These are phyloP conservation scores for Pogonophryne albipinna DNA, from an alignment of 2,797 vertebrate genomes.

Conservation along the genomic window DNA sequence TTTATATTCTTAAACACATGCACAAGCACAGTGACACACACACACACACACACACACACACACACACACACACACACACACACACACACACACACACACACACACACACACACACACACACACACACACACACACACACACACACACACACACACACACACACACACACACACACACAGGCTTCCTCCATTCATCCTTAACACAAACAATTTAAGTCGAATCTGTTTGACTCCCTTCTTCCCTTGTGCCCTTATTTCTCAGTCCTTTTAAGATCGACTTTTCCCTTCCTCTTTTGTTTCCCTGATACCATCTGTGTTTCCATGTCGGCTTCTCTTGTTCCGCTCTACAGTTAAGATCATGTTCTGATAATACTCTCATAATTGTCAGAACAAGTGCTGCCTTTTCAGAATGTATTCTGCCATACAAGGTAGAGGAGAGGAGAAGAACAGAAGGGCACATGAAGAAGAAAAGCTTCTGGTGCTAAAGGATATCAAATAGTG, in stretches of 20 bases:
- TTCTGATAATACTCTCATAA: constrained; percentile 70
- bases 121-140: neutral
- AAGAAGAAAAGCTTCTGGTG: neutral
- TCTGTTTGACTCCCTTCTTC: constrained; percentile 47
- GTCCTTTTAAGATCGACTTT: constrained; percentile 46
- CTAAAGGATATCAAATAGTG: neutral
- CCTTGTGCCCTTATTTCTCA: constrained; percentile 28
- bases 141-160: neutral
- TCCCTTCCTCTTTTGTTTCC: constrained; percentile 49
- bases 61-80: no score
- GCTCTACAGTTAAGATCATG: constrained; percentile 58
- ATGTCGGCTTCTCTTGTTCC: constrained; percentile 49
- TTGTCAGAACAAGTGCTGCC: constrained; percentile 51
- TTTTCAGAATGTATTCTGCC: constrained; percentile 47
- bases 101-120: no score
- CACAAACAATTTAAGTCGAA: constrained; percentile 69
- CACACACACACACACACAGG: neutral
- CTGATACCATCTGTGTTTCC: constrained; percentile 61
- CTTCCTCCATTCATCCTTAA: constrained; percentile 60
- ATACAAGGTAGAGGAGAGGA: constrained; percentile 3
- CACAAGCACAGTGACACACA: constrained; percentile 12
- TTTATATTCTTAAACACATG: constrained; percentile 55
- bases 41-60: constrained; percentile 3
- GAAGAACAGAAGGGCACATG: neutral
- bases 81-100: no score